Evolutionary conservation across 2,888 invertebrate species (phyloP).

Genomic region (Oscheius sp.): DNA sequence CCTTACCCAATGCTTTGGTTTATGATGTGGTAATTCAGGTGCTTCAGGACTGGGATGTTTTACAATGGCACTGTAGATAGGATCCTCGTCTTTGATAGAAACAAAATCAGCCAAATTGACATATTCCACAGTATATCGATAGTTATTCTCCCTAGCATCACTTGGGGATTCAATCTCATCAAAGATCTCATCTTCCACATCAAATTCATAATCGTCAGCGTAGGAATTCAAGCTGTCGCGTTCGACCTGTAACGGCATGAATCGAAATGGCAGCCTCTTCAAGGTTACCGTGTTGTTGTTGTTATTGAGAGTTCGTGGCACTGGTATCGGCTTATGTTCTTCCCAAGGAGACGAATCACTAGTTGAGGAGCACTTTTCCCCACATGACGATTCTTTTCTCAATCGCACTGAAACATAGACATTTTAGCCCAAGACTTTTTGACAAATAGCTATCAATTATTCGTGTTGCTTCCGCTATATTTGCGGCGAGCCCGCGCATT

Average conservation of each 20-base stretch:
- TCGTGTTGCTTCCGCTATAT: conserved; percentile 31
- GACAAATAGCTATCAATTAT: conserved; percentile 30
- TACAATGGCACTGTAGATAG: conserved; percentile 62
- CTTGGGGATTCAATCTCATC: conserved; percentile 52
- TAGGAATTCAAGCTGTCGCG: conserved; percentile 67
- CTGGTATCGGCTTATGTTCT: conserved; percentile 56
- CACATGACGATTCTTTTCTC: conserved; percentile 33
- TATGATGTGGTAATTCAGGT: conserved; percentile 59
- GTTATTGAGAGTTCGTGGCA: conserved; percentile 45
- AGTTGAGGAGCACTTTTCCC: conserved; percentile 52
- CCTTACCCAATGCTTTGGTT: conserved; percentile 56
- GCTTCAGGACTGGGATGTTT: conserved; percentile 41
- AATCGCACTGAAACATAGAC: conserved; percentile 31
- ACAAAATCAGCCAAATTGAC: conserved; percentile 68
- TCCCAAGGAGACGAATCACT: conserved; percentile 64
- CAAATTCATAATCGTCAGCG: conserved; percentile 67
- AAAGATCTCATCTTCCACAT: conserved; percentile 66
- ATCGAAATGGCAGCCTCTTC: not conserved
- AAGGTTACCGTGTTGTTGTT: not conserved
- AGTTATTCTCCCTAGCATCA: conserved; percentile 29
- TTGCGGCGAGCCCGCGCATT: conserved; percentile 8
- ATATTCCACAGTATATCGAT: conserved; percentile 54
- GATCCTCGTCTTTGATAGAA: conserved; percentile 60
- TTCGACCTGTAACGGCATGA: conserved; percentile 53
- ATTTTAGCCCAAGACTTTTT: not conserved